Conservation (phyloP, 2,113 vertebrate species). For the Rhinolophus sinicus region DNA sequence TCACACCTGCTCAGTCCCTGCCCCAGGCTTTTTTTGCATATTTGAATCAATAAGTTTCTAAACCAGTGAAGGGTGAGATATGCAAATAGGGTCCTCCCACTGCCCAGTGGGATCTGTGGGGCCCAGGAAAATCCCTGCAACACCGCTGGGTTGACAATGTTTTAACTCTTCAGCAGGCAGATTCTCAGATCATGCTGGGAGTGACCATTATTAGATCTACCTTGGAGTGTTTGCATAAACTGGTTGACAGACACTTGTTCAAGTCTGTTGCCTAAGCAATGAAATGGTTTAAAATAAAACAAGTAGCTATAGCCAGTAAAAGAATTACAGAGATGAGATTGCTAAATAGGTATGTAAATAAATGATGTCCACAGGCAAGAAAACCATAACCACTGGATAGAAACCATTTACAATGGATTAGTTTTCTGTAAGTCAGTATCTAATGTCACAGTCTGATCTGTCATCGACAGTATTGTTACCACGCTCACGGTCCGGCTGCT, state of each 20-base stretch:
- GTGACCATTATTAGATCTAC: constrained; percentile 25
- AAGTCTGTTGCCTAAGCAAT: not conserved
- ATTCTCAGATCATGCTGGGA: not conserved
- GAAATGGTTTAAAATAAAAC: constrained; percentile 16
- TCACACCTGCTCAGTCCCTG: constrained; percentile 78
- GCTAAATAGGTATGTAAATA: not conserved
- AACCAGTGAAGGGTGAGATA: constrained; percentile 53
- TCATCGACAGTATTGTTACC: not conserved
- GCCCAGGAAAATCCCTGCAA: not conserved
- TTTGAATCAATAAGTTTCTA: constrained; percentile 76
- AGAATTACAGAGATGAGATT: not conserved
- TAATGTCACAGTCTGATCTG: not conserved
- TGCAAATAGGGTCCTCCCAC: constrained; percentile 62
- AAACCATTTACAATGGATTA: not conserved
- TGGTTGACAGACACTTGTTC: constrained; percentile 9
- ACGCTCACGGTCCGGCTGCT: too few relatives aligned
- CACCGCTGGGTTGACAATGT: not conserved
- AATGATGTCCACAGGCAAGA: not conserved
- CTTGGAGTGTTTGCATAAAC: constrained; percentile 35
- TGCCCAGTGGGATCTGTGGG: not conserved
- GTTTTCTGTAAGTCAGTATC: not conserved
- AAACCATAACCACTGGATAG: not conserved
- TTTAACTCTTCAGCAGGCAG: constrained; percentile 17
- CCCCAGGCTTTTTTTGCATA: constrained; percentile 77
- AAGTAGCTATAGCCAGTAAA: not conserved